A percentile compares a stretch with the other conserved stretches of the same genome.
phyloP scores from a whole-genome alignment of 2,888 invertebrate genomes.

The Synergus laeviventris region DNA sequence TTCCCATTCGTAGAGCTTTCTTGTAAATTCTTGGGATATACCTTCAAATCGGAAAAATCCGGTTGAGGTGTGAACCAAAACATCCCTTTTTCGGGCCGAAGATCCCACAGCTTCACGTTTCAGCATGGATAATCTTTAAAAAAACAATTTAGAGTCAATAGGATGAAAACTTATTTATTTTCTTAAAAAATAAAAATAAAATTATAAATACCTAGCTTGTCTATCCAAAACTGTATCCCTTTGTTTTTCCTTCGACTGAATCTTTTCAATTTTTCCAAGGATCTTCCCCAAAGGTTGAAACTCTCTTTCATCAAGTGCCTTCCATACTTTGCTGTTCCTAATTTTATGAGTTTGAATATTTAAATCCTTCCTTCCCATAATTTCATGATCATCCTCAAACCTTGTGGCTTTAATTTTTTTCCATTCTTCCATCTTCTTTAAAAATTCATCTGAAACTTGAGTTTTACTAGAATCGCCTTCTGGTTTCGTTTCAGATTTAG shows the following conservation, averaged over 20 bases:
- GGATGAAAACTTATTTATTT: neutral
- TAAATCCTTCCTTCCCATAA: conserved; percentile 69
- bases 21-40: conserved; percentile 92
- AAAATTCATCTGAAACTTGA: conserved; percentile 88
- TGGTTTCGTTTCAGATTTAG: conserved; percentile 30
- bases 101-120: conserved; percentile 76
- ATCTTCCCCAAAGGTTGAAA: conserved; percentile 80
- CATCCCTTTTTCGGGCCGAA: conserved; percentile 80
- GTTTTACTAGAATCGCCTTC: conserved; percentile 74
- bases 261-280: conserved; percentile 79
- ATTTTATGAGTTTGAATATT: conserved; percentile 1
- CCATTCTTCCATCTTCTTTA: conserved; percentile 91
- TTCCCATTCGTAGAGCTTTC: conserved; percentile 94
- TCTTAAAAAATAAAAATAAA: neutral
- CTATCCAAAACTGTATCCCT: conserved; percentile 81
- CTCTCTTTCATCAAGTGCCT: conserved; percentile 76
- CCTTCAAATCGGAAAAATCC: conserved; percentile 91
- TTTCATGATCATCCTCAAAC: conserved; percentile 78
- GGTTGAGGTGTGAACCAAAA: conserved; percentile 88
- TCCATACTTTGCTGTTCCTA: conserved; percentile 55
- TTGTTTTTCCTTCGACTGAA: conserved; percentile 81
- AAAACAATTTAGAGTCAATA: neutral
- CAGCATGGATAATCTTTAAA: conserved; percentile 77
- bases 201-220: conserved; percentile 78
- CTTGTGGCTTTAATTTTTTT: conserved; percentile 84